These are phyloP conservation scores for Cercopithecus hamlyni DNA, from an alignment of 2,797 vertebrate genomes.

Conservation along the genomic window DNA sequence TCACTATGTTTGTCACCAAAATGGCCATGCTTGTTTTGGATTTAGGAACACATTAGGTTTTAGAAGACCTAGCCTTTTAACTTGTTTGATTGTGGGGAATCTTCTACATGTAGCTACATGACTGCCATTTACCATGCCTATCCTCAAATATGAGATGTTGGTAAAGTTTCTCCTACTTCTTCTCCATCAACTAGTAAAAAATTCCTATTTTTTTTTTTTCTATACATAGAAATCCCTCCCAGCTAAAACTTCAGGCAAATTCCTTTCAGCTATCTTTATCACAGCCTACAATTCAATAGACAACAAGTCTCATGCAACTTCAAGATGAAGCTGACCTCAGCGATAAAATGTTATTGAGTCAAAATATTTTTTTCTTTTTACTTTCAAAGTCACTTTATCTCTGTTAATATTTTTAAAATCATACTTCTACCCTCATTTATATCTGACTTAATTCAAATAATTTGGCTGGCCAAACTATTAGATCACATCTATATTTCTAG, in stretches of 20 bases:
- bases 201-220: not conserved
- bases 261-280: not conserved
- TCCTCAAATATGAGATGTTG: not conserved
- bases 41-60: not conserved
- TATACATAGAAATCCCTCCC: not conserved
- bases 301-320: not conserved
- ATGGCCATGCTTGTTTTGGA: not conserved
- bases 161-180: not conserved
- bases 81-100: not conserved
- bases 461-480: not conserved
- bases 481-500: not conserved
- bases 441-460: not conserved
- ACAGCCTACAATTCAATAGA: not conserved
- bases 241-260: not conserved
- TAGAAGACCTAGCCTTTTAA: not conserved
- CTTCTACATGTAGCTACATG: not conserved
- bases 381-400: not conserved
- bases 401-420: too few relatives aligned
- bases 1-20: not conserved
- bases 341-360: not conserved
- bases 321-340: not conserved
- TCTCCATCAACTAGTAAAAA: not conserved
- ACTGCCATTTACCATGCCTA: not conserved
- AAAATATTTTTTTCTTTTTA: not conserved
- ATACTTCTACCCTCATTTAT: not conserved